Evolutionary conservation across 2,113 vertebrate species (phyloP).

Genomic region (Canis aureus): DNA sequence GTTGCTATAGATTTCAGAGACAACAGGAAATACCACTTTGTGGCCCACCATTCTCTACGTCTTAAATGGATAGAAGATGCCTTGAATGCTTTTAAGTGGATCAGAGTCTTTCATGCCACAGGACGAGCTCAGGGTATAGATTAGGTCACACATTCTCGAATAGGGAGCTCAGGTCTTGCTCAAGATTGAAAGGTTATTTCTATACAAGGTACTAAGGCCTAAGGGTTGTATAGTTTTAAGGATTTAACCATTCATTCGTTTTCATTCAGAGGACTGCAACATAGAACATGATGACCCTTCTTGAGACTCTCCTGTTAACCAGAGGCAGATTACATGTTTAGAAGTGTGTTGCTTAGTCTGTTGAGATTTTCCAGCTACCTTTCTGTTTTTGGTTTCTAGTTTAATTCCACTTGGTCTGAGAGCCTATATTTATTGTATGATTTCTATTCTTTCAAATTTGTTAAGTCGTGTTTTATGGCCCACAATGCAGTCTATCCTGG

Average conservation of each 20-base stretch:
- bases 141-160: neutral
- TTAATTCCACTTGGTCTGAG: slow-evolving; percentile 10
- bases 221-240: neutral
- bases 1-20: neutral
- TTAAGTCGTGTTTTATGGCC: neutral
- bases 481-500: neutral
- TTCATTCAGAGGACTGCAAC: neutral
- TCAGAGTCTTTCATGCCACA: neutral
- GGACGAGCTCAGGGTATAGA: neutral
- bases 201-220: neutral
- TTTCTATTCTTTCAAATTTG: neutral
- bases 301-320: neutral
- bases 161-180: neutral
- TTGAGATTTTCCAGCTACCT: neutral
- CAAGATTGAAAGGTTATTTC: neutral
- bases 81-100: neutral
- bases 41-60: neutral
- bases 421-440: slow-evolving; percentile 3
- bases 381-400: neutral
- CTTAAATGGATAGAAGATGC: slow-evolving; percentile 33
- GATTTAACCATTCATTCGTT: neutral
- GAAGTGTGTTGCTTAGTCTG: slow-evolving; percentile 31
- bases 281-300: slow-evolving; percentile 9
- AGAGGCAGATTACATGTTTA: neutral
- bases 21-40: neutral